Percentiles rank a stretch among this genome's conserved stretches.
Evolutionary conservation across 2,113 vertebrate genomes (phyloP).

Genomic region (Nesospiza acunhae): DNA sequence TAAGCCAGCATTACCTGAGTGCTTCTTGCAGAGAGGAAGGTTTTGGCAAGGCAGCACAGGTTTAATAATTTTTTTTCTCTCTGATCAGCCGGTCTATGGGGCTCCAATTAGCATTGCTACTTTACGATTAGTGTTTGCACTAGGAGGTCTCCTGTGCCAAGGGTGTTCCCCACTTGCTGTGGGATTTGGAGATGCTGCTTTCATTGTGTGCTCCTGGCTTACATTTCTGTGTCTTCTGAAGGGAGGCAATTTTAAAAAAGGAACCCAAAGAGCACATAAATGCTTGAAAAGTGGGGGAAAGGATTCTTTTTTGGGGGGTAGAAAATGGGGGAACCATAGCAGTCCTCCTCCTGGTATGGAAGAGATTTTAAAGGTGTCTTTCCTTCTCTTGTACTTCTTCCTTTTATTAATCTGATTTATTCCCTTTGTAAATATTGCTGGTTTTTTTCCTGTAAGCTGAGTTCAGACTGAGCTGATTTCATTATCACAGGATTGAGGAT

Average conservation of each 20-base stretch:
- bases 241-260: neutral
- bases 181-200: neutral
- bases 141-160: neutral
- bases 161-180: neutral
- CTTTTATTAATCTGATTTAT: neutral
- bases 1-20: neutral
- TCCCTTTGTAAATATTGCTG: neutral
- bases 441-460: neutral
- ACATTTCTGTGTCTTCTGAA: neutral
- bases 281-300: neutral
- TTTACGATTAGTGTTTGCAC: neutral
- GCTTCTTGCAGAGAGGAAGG: neutral
- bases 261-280: fast-evolving
- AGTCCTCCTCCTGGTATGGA: neutral
- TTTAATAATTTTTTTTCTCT: neutral
- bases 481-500: neutral
- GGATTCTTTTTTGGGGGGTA: fast-evolving
- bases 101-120: neutral
- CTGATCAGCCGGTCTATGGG: neutral
- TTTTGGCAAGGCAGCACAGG: neutral
- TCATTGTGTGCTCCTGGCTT: neutral
- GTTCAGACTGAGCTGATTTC: neutral
- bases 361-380: neutral
- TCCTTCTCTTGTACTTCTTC: neutral
- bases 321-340: neutral